Evolutionary conservation across 2,797 vertebrate genomes (phyloP), one percentile per base, ranked within the genome.

Genomic region (Siniperca scherzeri): DNA sequence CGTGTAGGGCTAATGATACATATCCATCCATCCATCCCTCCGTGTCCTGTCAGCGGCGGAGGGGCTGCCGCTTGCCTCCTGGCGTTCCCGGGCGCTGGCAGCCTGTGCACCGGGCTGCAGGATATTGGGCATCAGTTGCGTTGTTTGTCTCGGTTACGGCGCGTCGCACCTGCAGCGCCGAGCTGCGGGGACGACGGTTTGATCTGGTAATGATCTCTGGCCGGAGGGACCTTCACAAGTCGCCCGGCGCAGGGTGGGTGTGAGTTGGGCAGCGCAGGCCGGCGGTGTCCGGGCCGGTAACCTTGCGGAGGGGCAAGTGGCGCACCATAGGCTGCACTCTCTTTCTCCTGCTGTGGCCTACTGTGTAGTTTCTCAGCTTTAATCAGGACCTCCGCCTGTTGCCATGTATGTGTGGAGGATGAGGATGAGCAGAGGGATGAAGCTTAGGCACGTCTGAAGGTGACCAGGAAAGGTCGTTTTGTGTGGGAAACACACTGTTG

Each of bases 381-480:
- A 70, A 52, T 70, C 73, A 75, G 78, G 78, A 78, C 67, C 66
- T 59, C 52, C 73, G 78, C 44, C 52, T 71, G 79, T 76, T 81
- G 60, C 72, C 44, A 33, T 75, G 17, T 67, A 48, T 75, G 65
- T 75, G 74, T 33, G 65, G 78, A 64, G 52, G 60, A 21, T 57
- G 77, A 62, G 48, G 73, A 74, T 64, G 81, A 87, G 69, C 40
- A 52, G 73, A 48, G 67, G 70, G 71, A 66, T 78, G 86, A 87
- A 77, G 91, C 88, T 83, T 70, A 68, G 75, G 79, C 86, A 87
- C 81, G 90, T 91, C 88, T 96, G 95, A 96, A 96, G 95, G 95
- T 96, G 94, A 96, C 94, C 93, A 94, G 89, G 82, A 95, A 95
- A 96, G 95, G 94, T 95, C 95, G 93, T 95, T 94, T 91, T 88